These are phyloP conservation scores for Mythimna albipuncta DNA, from an alignment of 2,888 invertebrate genomes.

Conservation along the genomic window DNA sequence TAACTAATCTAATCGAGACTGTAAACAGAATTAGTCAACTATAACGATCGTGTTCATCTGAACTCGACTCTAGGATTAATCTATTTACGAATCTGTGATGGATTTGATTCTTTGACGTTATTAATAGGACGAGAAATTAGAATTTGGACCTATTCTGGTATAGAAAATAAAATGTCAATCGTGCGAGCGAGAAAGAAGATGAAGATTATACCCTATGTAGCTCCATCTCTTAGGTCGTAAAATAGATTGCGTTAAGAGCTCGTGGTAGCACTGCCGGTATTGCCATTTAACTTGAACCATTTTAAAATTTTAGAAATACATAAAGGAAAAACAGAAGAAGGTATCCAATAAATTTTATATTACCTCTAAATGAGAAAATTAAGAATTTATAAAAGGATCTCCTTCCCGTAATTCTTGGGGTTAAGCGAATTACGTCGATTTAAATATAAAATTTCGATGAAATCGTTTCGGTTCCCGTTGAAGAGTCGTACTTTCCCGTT, in stretches of 20 bases:
- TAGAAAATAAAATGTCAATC: no score
- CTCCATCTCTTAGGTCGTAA: no score
- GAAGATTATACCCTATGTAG: no score
- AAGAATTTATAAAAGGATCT: slow-evolving; percentile 46
- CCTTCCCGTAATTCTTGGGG: slow-evolving; percentile 38
- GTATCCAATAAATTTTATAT: slow-evolving; percentile 8
- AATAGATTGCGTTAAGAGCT: no score
- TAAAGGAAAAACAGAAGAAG: slow-evolving; percentile 4
- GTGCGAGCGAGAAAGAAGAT: no score
- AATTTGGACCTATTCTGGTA: background rate
- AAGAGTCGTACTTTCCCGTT: slow-evolving; percentile 22
- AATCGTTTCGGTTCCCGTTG: slow-evolving; percentile 20
- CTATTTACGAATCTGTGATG: slow-evolving; percentile 13
- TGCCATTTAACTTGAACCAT: slow-evolving; percentile 7
- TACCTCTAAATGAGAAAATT: slow-evolving; percentile 33
- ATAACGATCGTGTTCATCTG: slow-evolving; percentile 28
- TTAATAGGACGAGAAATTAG: background rate
- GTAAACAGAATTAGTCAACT: slow-evolving; percentile 35
- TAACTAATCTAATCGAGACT: slow-evolving; percentile 30
- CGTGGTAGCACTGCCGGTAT: background rate
- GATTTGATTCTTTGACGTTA: background rate
- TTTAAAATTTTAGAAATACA: slow-evolving; percentile 35
- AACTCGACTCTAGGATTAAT: slow-evolving; percentile 15
- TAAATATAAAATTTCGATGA: slow-evolving; percentile 49
- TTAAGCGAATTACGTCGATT: slow-evolving; percentile 47